Base-by-base conservation (phyloP, 2,888 invertebrate genomes). In the Xestia c-nigrum region DNA sequence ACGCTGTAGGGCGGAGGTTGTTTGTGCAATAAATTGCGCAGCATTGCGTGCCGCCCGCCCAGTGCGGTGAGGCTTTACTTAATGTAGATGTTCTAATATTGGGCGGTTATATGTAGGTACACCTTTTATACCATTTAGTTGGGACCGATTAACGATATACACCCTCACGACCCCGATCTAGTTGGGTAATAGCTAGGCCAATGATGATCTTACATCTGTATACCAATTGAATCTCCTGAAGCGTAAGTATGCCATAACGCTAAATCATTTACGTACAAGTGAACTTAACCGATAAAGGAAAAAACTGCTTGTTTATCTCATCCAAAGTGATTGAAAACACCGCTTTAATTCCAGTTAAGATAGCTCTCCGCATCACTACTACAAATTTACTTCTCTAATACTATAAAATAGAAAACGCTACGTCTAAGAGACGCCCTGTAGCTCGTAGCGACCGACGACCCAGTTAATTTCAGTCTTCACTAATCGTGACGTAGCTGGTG, bases 21-120 rank as follows among this genome's bases (percentile, higher is more conserved):
- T 70, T 73, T 63, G 64, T 68, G 71, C 73, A 68, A 84, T 83
- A 83, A 84, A 83, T 83, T 64, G 80, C 61, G 72, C 16, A 50
- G 64, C 63, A 65, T 83, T 59, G 84, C 82, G 76, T 84, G 72
- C 73, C 78, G 61, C 77, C 55, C 64, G 63, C 77, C 72, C 40
- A 9, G 14, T n/a, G 68, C 52, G 68, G 55, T 21, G 46, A 72
- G 59, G 50, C 65, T 63, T 38, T 63, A 46, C 77, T 72, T 76
- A 71, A 84, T 79, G 66, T 75, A 63, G 38, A 64, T 64, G 47
- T 71, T 76, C 59, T 19, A 46, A 70, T 59, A 38, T 64, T 59
- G 76, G 52, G 43, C 43, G 10, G 57, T 12, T 19, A 10, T 63
- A 43, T 1, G 68, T 5, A 72, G 14, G 9, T 78, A n/a, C 3